A percentile compares a stretch with the other conserved stretches of the same genome.
Evolutionary conservation across 2,113 vertebrate species (phyloP).

Genomic region (Hemiscyllium ocellatum): DNA sequence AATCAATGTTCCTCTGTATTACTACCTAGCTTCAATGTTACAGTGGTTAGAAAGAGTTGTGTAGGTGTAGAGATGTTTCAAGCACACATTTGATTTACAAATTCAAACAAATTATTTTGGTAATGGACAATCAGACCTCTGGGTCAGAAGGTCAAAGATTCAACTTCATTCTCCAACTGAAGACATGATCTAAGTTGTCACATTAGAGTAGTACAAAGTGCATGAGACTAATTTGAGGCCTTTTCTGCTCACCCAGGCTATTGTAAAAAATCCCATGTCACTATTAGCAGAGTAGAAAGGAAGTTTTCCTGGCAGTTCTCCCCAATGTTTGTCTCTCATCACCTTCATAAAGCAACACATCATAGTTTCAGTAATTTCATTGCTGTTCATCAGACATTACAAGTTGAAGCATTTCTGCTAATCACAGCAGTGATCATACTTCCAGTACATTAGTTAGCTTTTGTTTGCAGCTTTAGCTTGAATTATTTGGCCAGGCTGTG

Average conservation of each 20-base stretch:
- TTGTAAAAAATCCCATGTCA: not conserved
- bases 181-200: not conserved
- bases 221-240: not conserved
- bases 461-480: not conserved
- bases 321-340: not conserved
- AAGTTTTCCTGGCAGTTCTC: not conserved
- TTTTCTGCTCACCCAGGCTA: not conserved
- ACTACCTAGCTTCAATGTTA: not conserved
- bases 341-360: not conserved
- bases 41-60: not conserved
- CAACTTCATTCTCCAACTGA: not conserved
- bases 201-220: not conserved
- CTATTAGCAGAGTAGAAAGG: not conserved
- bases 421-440: not conserved
- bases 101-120: not conserved
- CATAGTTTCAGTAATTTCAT: not conserved
- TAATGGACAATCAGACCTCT: not conserved
- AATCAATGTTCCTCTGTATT: too few species aligned
- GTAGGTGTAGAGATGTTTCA: not conserved
- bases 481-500: not conserved
- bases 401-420: not conserved
- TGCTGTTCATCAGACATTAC: not conserved
- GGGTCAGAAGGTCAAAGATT: not conserved
- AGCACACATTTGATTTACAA: not conserved
- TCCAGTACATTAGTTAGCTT: not conserved